Evolutionary conservation across 2,113 vertebrate genomes (phyloP).

Genomic region (Malaclemys terrapin): DNA sequence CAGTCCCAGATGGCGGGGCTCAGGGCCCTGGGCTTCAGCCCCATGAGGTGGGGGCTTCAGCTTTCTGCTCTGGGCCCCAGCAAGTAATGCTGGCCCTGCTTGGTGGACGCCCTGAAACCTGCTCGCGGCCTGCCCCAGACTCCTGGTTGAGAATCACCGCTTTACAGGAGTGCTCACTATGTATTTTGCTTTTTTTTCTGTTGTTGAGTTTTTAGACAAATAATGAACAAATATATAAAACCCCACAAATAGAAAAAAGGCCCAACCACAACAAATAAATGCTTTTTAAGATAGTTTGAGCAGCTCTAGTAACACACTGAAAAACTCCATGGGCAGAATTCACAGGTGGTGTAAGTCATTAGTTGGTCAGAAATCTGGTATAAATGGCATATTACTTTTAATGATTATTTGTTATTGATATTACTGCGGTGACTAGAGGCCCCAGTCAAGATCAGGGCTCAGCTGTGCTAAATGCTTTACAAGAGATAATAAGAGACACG

Average conservation of each 20-base stretch:
- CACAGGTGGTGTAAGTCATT: neutral
- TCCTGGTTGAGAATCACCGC: neutral
- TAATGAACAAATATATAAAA: neutral
- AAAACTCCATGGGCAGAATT: neutral
- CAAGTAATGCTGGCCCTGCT: too few relatives aligned
- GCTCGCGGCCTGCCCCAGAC: too few relatives aligned
- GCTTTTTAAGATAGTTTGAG: neutral
- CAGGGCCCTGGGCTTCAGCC: too few relatives aligned
- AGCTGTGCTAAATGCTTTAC: neutral
- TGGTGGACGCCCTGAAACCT: too few relatives aligned
- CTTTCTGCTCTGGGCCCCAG: too few relatives aligned
- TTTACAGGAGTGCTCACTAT: neutral
- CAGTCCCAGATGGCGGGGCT: too few relatives aligned
- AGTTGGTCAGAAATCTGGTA: neutral
- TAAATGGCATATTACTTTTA: neutral
- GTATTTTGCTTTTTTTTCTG: neutral
- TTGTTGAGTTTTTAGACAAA: neutral
- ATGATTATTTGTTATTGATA: neutral
- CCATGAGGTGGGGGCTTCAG: too few relatives aligned
- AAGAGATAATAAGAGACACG: neutral
- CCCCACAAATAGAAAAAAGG: neutral
- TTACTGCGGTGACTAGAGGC: neutral
- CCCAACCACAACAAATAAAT: neutral
- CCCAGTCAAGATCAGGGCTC: neutral
- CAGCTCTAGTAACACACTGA: neutral